Percentiles rank a stretch among this genome's conserved stretches.
Conservation (phyloP, 2,888 invertebrate species). For the Tachina fera region DNA sequence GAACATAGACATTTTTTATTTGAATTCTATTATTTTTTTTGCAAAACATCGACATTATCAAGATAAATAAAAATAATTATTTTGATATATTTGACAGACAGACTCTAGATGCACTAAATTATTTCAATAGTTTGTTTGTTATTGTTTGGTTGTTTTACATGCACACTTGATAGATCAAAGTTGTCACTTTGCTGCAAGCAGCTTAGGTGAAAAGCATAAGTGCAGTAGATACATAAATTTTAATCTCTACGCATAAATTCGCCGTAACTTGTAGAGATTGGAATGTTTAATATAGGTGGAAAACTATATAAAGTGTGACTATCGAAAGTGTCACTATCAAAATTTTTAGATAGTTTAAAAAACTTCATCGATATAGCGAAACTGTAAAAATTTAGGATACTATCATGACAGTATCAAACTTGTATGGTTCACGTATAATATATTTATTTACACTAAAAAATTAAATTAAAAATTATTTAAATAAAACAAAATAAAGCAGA, state of each 20-base stretch:
- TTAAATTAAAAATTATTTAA: no score
- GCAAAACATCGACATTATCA: constrained; percentile 48
- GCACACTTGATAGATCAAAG: neutral
- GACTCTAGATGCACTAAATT: constrained; percentile 40
- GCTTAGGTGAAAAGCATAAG: neutral
- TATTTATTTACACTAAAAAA: no score
- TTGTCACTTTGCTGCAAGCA: constrained; percentile 3
- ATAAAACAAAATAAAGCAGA: no score
- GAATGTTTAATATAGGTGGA: no score
- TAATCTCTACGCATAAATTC: neutral
- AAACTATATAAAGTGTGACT: no score
- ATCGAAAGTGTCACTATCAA: no score
- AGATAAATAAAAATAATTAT: constrained; percentile 55
- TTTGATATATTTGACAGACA: constrained; percentile 47
- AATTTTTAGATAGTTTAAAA: no score
- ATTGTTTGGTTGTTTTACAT: neutral
- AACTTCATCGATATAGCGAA: no score
- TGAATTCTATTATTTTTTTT: constrained; percentile 47
- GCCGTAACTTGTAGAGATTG: no score
- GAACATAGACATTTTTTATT: constrained; percentile 8
- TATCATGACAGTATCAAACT: no score
- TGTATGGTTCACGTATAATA: no score
- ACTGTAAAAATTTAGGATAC: no score
- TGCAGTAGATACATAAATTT: neutral
- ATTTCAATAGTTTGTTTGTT: constrained; percentile 31